phyloP scores from a whole-genome alignment of 2,797 vertebrate species.

The Danionella dracula region DNA sequence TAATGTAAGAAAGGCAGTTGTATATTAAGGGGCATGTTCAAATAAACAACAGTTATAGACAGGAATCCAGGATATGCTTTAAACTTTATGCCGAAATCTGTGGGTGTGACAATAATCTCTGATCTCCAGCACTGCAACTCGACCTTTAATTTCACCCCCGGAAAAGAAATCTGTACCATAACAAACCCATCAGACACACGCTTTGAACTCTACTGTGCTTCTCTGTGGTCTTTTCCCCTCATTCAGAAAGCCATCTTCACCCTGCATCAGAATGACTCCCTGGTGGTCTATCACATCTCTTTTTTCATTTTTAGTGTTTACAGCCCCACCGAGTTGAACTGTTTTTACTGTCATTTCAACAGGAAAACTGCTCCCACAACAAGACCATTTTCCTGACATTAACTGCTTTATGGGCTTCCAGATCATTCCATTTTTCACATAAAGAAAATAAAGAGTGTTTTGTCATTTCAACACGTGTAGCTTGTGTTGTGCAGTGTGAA shows the following conservation, averaged over 20 bases:
- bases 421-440: conserved; percentile 22
- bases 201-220: conserved; percentile 36
- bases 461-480: conserved; percentile 4
- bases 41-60: conserved; percentile 14
- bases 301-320: not conserved
- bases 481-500: too few relatives aligned
- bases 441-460: conserved; percentile 6
- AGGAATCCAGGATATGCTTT: conserved; percentile 9
- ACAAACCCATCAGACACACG: conserved; percentile 37
- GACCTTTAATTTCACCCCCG: conserved; percentile 46
- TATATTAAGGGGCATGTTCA: conserved; percentile 4
- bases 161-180: conserved; percentile 28
- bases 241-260: conserved; percentile 28
- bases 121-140: conserved; percentile 8
- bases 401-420: conserved; percentile 6
- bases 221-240: conserved; percentile 27
- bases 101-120: not conserved
- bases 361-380: not conserved
- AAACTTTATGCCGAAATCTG: conserved; percentile 5
- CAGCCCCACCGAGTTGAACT: not conserved
- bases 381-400: conserved; percentile 2
- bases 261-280: conserved; percentile 35
- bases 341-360: not conserved
- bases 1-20: not conserved
- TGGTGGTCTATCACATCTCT: conserved; percentile 9